Conservation (phyloP, 2,113 vertebrate species). For the Dicentrarchus labrax region DNA sequence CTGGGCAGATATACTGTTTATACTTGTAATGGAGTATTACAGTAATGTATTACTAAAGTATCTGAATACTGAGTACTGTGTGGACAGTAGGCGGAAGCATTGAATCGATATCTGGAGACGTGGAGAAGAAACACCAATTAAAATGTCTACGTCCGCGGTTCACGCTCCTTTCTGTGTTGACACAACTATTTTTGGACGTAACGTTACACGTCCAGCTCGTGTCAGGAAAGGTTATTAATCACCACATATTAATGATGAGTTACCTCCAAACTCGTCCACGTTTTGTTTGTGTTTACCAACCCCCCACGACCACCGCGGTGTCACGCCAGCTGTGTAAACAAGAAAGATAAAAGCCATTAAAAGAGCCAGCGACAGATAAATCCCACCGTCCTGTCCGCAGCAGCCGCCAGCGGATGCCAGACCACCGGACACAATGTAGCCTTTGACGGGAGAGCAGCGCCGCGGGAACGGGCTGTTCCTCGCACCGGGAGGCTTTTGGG, state of each 20-base stretch:
- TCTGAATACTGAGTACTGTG: neutral
- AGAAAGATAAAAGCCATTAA: neutral
- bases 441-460: conserved; percentile 68
- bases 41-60: neutral
- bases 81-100: neutral
- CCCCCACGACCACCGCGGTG: neutral
- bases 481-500: conserved; percentile 5
- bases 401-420: conserved; percentile 64
- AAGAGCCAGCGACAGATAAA: conserved; percentile 8
- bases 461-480: conserved; percentile 49
- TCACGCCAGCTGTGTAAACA: conserved; percentile 4
- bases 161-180: neutral
- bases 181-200: neutral
- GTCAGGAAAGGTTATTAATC: no score
- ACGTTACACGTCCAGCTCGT: no score
- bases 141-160: no score
- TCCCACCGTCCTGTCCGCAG: conserved; percentile 65
- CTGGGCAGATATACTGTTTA: no score
- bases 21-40: neutral
- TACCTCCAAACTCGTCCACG: no score
- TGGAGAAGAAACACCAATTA: neutral
- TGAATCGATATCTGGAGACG: neutral
- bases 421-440: conserved; percentile 72
- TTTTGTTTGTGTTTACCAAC: neutral
- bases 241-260: no score